Base-by-base conservation (phyloP, 2,888 invertebrate species). In the Yponomeuta cagnagella region DNA sequence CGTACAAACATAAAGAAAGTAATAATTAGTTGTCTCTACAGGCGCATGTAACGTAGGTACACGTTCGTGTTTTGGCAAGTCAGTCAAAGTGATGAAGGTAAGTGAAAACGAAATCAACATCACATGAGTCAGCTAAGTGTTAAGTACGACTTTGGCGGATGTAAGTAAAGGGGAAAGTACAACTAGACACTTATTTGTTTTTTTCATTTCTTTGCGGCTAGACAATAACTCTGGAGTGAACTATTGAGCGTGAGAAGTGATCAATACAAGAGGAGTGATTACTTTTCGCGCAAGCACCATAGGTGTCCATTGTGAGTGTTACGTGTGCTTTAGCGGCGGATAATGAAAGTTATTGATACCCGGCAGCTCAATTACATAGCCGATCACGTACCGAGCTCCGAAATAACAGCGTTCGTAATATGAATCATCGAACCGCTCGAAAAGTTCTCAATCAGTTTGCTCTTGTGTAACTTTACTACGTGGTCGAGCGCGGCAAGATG, bases 121-220 rank as follows among this genome's bases (percentile, higher is more conserved):
- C 84, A 87, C 81, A 77, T 90, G 90, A 90, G 84, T 89, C 90
- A 88, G 82, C 84, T 82, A 83, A 83, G 85, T 86, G 86, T 82
- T 58, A 82, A 83, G 84, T 81, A 80, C 81, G 74, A 83, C 83
- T 90, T 91, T 90, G 89, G 88, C 90, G 84, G 83, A 83, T 83
- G 80, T 77, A 87, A 88, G 82, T 85, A 86, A 85, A 89, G 89
- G 90, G 89, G 91, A 91, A 92, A 92, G 91, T 90, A 79, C 86
- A 85, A 43, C 43, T 8, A 43, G 43, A 6, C 43, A 43, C 82
- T 80, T 89, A 84, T 90, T 90, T 91, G 87, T 88, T 90, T 90
- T 23, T 88, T 87, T 85, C 80, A 87, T 84, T 87, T 83, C 80
- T 78, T 80, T 74, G 74, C 75, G 73, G 72, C 81, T 78, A 84